Evolutionary conservation across 2,113 vertebrate genomes (phyloP).

Genomic region (Euleptes europaea): DNA sequence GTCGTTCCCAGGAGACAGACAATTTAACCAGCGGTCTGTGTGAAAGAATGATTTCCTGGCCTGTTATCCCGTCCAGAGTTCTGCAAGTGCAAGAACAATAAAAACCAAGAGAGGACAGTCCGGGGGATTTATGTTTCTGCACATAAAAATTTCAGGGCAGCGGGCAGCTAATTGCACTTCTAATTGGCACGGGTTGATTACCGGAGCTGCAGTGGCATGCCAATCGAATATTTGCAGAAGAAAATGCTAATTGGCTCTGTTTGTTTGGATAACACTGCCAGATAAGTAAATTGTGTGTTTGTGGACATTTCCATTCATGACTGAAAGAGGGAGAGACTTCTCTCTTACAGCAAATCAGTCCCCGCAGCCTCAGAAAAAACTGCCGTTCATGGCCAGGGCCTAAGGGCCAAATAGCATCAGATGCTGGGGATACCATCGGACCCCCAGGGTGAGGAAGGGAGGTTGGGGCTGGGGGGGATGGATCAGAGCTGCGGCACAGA

Average conservation of each 20-base stretch:
- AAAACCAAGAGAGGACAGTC: neutral
- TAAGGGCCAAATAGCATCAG: too few species aligned
- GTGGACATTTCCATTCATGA: slow-evolving; percentile 1
- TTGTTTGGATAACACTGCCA: neutral
- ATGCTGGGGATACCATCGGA: too few species aligned
- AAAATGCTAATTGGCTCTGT: slow-evolving; percentile 1
- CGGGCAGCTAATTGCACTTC: neutral
- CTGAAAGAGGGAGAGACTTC: neutral
- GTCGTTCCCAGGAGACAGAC: slow-evolving; percentile 21
- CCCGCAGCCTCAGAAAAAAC: neutral
- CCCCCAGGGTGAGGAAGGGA: too few species aligned
- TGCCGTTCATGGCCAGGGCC: neutral
- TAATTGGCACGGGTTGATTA: neutral
- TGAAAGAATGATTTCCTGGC: slow-evolving; percentile 39
- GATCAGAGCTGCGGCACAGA: too few species aligned
- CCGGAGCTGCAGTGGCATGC: neutral
- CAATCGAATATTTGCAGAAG: neutral
- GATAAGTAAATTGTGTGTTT: slow-evolving; percentile 1
- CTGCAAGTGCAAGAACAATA: neutral
- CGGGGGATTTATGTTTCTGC: slow-evolving; percentile 2
- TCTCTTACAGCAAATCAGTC: neutral
- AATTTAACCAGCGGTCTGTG: slow-evolving; percentile 34
- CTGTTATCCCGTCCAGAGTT: slow-evolving; percentile 35
- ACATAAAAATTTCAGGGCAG: neutral
- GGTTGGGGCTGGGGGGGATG: too few species aligned